phyloP scores from a whole-genome alignment of 2,888 invertebrate species.

The Pantelozetes paolii region DNA sequence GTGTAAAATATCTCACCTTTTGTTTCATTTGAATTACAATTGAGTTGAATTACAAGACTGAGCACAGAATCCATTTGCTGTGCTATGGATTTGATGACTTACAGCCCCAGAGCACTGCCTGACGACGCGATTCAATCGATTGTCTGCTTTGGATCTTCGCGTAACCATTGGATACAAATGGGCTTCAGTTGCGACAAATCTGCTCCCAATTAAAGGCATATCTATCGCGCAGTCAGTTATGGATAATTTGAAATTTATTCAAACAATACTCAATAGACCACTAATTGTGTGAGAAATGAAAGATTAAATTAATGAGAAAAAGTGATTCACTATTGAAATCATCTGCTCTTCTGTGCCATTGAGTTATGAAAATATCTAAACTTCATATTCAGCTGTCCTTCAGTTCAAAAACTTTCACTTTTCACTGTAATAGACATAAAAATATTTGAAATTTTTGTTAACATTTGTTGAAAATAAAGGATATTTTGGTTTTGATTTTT shows the following conservation, averaged over 20 bases:
- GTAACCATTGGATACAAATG: conserved; percentile 33
- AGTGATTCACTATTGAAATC: conserved; percentile 10
- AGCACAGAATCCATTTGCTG: neutral
- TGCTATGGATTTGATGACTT: neutral
- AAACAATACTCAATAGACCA: neutral
- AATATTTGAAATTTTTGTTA: too few species aligned
- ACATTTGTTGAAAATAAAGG: too few species aligned
- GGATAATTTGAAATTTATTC: neutral
- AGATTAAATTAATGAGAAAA: neutral
- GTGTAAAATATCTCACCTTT: neutral
- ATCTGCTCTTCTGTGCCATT: too few species aligned
- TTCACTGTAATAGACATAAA: neutral
- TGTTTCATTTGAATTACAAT: neutral
- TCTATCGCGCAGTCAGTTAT: neutral
- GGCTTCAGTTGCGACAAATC: neutral
- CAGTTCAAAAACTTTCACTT: neutral
- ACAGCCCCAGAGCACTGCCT: neutral
- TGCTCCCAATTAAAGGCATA: neutral
- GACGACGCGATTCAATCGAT: conserved; percentile 33
- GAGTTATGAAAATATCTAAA: neutral
- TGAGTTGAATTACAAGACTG: neutral
- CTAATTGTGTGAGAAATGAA: neutral
- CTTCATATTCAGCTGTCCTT: conserved; percentile 7
- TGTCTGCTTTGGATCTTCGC: neutral
- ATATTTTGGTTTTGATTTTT: too few species aligned